Evolutionary conservation across 2,888 invertebrate species (phyloP), one percentile per base, ranked within the genome.

Genomic region (Eristalis intricaria): DNA sequence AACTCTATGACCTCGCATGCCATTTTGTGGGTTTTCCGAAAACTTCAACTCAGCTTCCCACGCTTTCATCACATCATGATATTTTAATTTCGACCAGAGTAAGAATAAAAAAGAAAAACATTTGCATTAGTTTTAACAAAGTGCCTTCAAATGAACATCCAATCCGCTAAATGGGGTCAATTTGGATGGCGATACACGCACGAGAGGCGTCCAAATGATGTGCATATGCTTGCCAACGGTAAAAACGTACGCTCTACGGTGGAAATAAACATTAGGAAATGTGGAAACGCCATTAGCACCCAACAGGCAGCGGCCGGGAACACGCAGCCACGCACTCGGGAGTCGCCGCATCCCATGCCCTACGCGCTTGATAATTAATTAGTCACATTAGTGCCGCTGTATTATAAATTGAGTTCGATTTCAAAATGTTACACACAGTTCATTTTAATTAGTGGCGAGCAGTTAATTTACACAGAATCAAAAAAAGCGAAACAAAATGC

Each of bases 351-450:
- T 60, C 60, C 26, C 60, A 23, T 60, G 60, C 26, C 60, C 7
- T 15, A 15, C 11, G n/a, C 60, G 58, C 32, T 60, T n/a, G 26
- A 66, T 66, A 75, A 66, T 75, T 75, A 66, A 75, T 65, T 65
- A 75, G 75, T 23, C 38, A 3, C 56, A 75, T 75, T 75, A 75
- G 65, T 66, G 64, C 40, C 56, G 56, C 65, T 40, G 11, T 58
- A 65, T 56, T 58, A 66, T 66, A 56, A 38, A 35, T 26, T 26
- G 23, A 73, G 43, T 73, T 73, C 40, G 61, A 73, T 63, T 73
- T 63, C 26, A n/a, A 73, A 73, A 60, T 26, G 23, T 73, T 43
- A 43, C 60, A 23, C 19, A 63, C 40, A 29, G 22, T 40, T 58
- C 19, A 65, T 56, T 64, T 26, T 75, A 56, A 75, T 75, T 75